These are phyloP conservation scores for Sterrhoptilus dennistouni DNA, from an alignment of 2,113 vertebrate species.

Conservation along the genomic window DNA sequence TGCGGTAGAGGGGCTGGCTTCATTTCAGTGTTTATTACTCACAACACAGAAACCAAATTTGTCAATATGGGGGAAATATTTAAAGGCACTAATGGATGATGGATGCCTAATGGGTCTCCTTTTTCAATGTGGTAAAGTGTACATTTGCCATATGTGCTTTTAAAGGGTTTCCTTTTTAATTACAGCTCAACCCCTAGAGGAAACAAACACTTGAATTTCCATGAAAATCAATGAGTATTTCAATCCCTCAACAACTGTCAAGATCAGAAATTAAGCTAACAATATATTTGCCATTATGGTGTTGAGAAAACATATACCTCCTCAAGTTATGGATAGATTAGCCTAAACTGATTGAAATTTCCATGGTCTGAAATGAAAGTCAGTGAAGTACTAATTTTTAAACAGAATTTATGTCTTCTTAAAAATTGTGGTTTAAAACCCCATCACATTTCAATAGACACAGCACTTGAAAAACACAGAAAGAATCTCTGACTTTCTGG, in stretches of 20 bases:
- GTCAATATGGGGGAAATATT: slow-evolving; percentile 7
- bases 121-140: slow-evolving; percentile 4
- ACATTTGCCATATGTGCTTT: slow-evolving; percentile 39
- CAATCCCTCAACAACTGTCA: slow-evolving; percentile 3
- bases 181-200: slow-evolving; percentile 21
- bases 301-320: not conserved
- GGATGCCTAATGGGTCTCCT: slow-evolving; percentile 2
- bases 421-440: not conserved
- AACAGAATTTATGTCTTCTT: not conserved
- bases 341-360: not conserved
- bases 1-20: not conserved
- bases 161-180: slow-evolving; percentile 44
- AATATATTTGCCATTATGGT: not conserved
- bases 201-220: slow-evolving; percentile 36
- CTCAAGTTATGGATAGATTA: not conserved
- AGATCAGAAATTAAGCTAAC: slow-evolving; percentile 21
- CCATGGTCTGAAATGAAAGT: not conserved
- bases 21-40: not conserved
- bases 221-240: slow-evolving; percentile 47
- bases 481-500: not conserved
- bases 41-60: not conserved
- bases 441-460: not conserved
- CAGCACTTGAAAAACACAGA: not conserved
- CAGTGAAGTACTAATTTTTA: not conserved
- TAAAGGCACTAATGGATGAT: slow-evolving; percentile 37